Base-by-base conservation (phyloP, 2,113 vertebrate genomes). In the Cheilinus undulatus region DNA sequence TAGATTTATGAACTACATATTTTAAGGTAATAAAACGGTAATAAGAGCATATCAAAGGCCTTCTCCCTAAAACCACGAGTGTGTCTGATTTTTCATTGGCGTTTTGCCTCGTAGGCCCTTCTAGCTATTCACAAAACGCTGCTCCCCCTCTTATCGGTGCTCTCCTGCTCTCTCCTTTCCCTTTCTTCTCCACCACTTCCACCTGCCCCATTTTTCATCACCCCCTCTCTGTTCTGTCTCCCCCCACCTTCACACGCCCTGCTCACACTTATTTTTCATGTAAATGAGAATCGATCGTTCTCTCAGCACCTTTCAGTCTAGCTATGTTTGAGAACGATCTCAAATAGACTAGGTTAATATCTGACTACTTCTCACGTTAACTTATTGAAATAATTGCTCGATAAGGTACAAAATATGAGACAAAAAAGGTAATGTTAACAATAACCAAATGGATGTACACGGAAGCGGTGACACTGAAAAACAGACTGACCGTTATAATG, bases 191-290 rank as follows among this genome's bases (percentile, higher is more conserved):
- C 36, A 20, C 38, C 13, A 4, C 38, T 14, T 40, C 43, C 20
- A 17, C 20, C 27, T 60, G 26, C 56, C 53, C 43, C 45, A 52
- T 58, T 42, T 56, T 63, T 26, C 58, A 42, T 69, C 34, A 69
- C 20, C 50, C 64, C 28, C 54, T 53, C 38, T 73, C 69, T 23
- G 42, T 36, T n/a, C 34, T 19, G 46, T n/a, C 58, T 24, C 69
- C 66, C 48, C 32, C 61, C 46, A 22, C 30, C 48, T 14, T 48
- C 12, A 40, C 32, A 34, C 50, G 30, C 12, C 40, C 22, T 94
- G 94, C 92, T 95, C 7, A 59, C 83, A 60, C 74, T 81, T 46
- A 59, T 85, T 78, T n/a, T 78, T 67, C 61, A 80, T 80, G 77
- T 62, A 80, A 85, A 81, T 81, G 62, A 67, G n/a, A 70, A 85